Conservation (phyloP, 2,113 vertebrate species). For the Antennarius striatus region DNA sequence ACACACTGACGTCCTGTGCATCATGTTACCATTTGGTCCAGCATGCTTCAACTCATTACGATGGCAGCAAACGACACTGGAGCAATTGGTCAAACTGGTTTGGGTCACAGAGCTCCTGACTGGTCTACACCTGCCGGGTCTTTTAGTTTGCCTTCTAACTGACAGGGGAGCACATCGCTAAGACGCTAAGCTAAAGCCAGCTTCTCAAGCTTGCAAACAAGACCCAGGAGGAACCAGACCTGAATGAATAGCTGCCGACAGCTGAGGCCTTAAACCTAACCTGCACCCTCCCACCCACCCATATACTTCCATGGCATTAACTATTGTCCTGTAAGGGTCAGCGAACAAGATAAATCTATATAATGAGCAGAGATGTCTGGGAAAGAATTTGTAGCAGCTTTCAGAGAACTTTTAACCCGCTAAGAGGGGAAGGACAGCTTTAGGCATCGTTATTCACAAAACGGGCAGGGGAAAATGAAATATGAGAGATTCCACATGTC, state of each 20-base stretch:
- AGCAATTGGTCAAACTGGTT: neutral
- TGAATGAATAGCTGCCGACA: conserved; percentile 16
- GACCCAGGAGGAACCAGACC: neutral
- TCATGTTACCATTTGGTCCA: too few species aligned
- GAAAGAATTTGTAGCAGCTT: neutral
- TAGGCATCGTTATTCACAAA: too few species aligned
- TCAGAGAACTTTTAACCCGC: neutral
- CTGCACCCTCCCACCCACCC: neutral
- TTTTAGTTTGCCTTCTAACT: conserved; percentile 10
- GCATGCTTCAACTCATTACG: neutral
- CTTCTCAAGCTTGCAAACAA: conserved; percentile 31
- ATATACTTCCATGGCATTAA: neutral
- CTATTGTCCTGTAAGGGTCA: conserved; percentile 15
- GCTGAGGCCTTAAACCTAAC: neutral
- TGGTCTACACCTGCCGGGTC: conserved; percentile 17
- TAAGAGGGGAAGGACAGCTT: too few species aligned
- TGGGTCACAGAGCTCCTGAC: conserved; percentile 28
- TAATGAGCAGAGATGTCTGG: neutral
- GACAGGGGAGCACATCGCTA: conserved; percentile 19
- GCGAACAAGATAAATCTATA: neutral
- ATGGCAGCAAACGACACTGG: neutral
- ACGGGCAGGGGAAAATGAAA: too few species aligned
- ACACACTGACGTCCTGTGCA: too few species aligned
- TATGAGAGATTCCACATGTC: too few species aligned
- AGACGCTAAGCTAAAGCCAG: conserved; percentile 41